These are phyloP conservation scores for Liparis tanakae DNA, from an alignment of 2,797 vertebrate genomes.

Conservation along the genomic window DNA sequence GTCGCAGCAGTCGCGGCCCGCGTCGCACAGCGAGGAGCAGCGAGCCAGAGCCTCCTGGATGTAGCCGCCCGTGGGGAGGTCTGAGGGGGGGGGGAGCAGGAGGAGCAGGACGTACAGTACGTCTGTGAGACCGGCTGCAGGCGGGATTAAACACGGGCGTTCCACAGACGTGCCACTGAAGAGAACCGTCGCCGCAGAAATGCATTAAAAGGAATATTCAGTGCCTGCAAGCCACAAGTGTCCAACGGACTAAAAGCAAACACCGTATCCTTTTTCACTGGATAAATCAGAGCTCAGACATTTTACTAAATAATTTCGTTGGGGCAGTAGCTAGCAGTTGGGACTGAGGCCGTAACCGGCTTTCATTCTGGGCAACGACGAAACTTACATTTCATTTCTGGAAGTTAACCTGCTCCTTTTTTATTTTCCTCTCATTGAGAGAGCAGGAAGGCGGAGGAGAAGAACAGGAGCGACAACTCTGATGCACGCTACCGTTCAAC, in stretches of 20 bases:
- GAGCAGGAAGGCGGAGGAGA: constrained; percentile 14
- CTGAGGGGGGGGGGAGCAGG: constrained; percentile 67
- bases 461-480: constrained; percentile 1
- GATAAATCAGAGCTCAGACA: constrained; percentile 15
- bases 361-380: constrained; percentile 14
- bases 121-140: constrained; percentile 1
- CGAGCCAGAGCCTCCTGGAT: constrained; percentile 92
- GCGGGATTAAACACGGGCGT: constrained; percentile 7
- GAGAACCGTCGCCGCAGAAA: constrained; percentile 23
- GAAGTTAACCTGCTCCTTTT: neutral
- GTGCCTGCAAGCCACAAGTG: neutral
- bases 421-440: constrained; percentile 4
- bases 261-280: neutral
- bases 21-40: constrained; percentile 92
- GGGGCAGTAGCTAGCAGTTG: neutral
- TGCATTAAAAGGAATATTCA: constrained; percentile 1
- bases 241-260: constrained; percentile 3
- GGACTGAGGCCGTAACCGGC: neutral
- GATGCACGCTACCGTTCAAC: neutral
- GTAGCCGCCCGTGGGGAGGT: constrained; percentile 94
- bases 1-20: constrained; percentile 91
- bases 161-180: neutral
- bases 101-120: neutral
- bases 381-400: constrained; percentile 22
- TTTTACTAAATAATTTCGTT: neutral